Evolutionary conservation across 2,797 vertebrate species (phyloP), one percentile per base, ranked within the genome.

Genomic region (Brachymystax lenok): DNA sequence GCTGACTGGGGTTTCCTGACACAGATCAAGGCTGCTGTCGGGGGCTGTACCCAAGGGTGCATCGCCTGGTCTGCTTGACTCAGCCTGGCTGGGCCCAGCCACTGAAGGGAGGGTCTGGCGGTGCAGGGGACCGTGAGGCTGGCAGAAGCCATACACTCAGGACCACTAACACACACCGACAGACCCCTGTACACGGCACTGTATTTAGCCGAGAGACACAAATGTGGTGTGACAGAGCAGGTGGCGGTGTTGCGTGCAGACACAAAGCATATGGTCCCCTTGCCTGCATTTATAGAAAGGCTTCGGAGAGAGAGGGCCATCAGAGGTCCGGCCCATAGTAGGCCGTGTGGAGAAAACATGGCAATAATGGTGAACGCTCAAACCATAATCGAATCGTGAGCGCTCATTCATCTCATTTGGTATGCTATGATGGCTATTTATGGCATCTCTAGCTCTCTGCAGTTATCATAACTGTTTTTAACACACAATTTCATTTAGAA

Each of bases 181-280:
- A 19, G 82, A 51, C 72, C 80, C 59, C 73, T 75, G 52, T 70
- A 19, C 1, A 74, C 83, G 74, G 83, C 7, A 59, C 78, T 67
- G 80, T 78, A 75, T 80, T 85, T 75, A 75, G 64, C 76, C 66
- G 40, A 76, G 59, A 86, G 88, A 88, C 40, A 46, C 80, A 67
- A 81, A 81, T 86, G 90, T 84, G 78, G 40, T 64, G 56, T 84
- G 90, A 90, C 90, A 87, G 77, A 79, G 56, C 64, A 83, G 84
- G 80, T 77, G 73, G 85, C 84, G 30, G 75, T 35, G 61, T 88
- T 82, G 86, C 71, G 30, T 86, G 87, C 84, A 87, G 86, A 91
- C 89, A 85, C 69, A 59, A 84, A 88, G 85, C 85, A 85, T 86
- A 85, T 74, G 75, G 81, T 74, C 50, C 28, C 74, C 82, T 63